phyloP scores from a whole-genome alignment of 2,888 invertebrate genomes.

The Drosophila mayaguana region DNA sequence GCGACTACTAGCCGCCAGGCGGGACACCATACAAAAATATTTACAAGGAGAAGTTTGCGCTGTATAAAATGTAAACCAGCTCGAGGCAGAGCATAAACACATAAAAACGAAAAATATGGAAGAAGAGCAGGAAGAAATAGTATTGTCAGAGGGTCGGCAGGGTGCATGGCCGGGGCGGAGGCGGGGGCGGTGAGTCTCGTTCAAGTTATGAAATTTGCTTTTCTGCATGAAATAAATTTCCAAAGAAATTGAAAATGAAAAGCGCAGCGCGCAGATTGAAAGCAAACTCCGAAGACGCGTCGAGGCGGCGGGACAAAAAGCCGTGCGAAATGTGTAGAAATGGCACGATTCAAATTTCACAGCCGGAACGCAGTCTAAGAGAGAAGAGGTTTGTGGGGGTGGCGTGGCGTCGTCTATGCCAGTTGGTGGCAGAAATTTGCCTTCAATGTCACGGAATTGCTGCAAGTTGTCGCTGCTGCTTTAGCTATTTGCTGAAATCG shows the following conservation, averaged over 20 bases:
- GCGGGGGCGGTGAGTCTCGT: not conserved
- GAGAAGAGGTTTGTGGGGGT: not conserved
- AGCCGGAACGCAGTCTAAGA: not conserved
- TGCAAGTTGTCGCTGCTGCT: constrained; percentile 19
- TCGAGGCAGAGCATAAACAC: constrained; percentile 61
- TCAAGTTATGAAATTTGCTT: constrained; percentile 70
- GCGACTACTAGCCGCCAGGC: constrained; percentile 30
- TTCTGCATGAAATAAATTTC: constrained; percentile 71
- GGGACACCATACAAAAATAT: constrained; percentile 64
- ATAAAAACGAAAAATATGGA: constrained; percentile 46
- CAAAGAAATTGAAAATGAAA: constrained; percentile 74
- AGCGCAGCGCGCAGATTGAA: constrained; percentile 71
- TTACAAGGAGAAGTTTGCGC: constrained; percentile 71
- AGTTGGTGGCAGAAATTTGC: constrained; percentile 44
- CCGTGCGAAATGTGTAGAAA: constrained; percentile 51
- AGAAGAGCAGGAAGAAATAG: not conserved
- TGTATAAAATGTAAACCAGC: constrained; percentile 55
- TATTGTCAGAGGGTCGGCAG: constrained; percentile 23
- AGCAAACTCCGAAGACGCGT: constrained; percentile 54
- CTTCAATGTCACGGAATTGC: constrained; percentile 74
- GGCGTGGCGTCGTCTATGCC: not conserved
- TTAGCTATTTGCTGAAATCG: constrained; percentile 34
- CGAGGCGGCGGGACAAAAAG: constrained; percentile 50
- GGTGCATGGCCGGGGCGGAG: not conserved
- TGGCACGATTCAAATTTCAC: constrained; percentile 45